A percentile compares a stretch with the other conserved stretches of the same genome.
phyloP scores from a whole-genome alignment of 2,113 vertebrate species.

The Psilopogon haemacephalus region DNA sequence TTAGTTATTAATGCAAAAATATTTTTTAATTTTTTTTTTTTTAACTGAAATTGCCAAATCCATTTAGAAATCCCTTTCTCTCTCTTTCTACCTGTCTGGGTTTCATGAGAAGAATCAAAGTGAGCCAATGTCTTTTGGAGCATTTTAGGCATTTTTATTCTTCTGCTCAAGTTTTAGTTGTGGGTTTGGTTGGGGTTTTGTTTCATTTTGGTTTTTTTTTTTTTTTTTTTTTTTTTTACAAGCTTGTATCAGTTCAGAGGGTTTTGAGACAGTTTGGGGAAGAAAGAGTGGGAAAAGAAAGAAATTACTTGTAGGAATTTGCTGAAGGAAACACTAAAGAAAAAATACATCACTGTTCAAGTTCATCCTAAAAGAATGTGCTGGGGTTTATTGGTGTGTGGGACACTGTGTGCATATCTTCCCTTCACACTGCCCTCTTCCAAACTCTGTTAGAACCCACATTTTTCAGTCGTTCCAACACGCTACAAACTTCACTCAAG shows the following conservation, averaged over 20 bases:
- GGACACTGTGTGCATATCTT: background rate
- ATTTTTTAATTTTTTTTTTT: background rate
- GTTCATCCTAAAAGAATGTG: background rate
- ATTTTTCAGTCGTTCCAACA: background rate
- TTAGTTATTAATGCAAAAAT: background rate
- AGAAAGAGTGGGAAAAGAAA: background rate
- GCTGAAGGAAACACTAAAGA: background rate
- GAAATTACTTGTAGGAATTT: background rate
- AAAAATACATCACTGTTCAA: background rate
- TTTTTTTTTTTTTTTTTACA: background rate
- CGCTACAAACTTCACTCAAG: background rate
- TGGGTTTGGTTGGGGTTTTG: too few relatives aligned
- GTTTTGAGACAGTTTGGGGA: background rate
- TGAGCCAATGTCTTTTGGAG: background rate
- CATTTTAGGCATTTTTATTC: background rate
- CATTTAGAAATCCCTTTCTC: accelerated
- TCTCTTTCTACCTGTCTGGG: background rate
- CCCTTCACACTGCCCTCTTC: background rate
- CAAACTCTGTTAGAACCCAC: background rate
- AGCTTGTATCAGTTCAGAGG: background rate
- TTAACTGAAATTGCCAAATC: background rate
- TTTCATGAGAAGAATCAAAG: background rate
- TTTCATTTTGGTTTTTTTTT: background rate
- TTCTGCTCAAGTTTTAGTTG: background rate
- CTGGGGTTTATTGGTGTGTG: background rate